phyloP scores from a whole-genome alignment of 2,888 invertebrate species.

The Caenorhabditis angaria region DNA sequence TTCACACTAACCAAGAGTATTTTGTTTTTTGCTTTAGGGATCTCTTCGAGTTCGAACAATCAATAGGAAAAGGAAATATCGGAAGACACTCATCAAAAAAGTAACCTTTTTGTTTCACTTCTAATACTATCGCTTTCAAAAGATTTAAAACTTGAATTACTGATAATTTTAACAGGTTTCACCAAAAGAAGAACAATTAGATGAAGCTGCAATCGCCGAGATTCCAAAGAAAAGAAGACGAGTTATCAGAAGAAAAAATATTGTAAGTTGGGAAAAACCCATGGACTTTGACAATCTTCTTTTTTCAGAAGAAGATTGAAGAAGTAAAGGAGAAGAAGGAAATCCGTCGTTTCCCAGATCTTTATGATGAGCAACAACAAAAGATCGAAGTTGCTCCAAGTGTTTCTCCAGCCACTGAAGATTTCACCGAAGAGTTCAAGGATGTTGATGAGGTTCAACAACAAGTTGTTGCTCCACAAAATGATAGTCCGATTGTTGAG shows the following conservation, averaged over 20 bases:
- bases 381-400: constrained; percentile 40
- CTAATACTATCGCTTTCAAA: background rate
- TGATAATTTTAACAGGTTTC: constrained; percentile 2
- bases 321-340: constrained; percentile 25
- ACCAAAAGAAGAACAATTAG: constrained; percentile 28
- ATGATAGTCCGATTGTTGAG: constrained; percentile 37
- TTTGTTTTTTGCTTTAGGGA: constrained; percentile 23
- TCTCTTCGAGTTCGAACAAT: constrained; percentile 35
- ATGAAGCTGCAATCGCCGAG: constrained; percentile 9
- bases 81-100: constrained; percentile 32
- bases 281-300: too few species aligned
- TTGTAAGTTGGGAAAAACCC: background rate
- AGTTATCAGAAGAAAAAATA: background rate
- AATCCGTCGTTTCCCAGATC: constrained; percentile 31
- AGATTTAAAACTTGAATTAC: background rate
- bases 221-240: constrained; percentile 12
- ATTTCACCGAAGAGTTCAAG: constrained; percentile 35
- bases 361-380: constrained; percentile 34
- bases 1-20: constrained; percentile 7
- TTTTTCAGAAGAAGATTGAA: background rate
- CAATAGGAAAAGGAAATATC: constrained; percentile 27
- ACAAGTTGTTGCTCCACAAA: constrained; percentile 22
- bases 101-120: constrained; percentile 11
- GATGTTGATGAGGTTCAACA: constrained; percentile 37
- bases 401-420: constrained; percentile 33